Evolutionary conservation across 1,140 invertebrate species (phyloP).

Genomic region (Apis florea): DNA sequence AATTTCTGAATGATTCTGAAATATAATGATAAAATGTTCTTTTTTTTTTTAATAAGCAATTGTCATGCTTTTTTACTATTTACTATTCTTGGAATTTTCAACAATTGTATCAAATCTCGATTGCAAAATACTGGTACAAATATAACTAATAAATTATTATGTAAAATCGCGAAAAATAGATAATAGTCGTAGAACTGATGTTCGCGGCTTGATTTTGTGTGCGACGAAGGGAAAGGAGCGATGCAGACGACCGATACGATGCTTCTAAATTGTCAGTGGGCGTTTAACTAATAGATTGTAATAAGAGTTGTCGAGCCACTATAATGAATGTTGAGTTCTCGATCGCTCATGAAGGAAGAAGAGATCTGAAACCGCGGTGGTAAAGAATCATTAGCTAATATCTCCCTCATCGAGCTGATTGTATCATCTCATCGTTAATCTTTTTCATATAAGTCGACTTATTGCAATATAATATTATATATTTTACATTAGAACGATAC

Average conservation of each 20-base stretch:
- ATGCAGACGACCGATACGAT: slow-evolving; percentile 41
- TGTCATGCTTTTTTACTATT: no score
- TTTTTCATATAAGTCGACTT: no score
- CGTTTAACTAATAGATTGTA: slow-evolving; percentile 71
- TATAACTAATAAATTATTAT: no score
- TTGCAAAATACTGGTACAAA: no score
- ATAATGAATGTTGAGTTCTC: slow-evolving; percentile 58
- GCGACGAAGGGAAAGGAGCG: slow-evolving; percentile 13
- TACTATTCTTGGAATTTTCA: no score
- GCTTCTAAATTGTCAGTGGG: slow-evolving; percentile 68
- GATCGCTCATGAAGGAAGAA: slow-evolving; percentile 21
- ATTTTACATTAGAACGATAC: neutral
- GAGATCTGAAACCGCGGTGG: neutral
- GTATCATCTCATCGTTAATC: neutral
- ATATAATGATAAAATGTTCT: no score
- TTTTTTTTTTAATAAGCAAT: no score
- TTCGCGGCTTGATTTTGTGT: slow-evolving; percentile 18
- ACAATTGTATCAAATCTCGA: no score
- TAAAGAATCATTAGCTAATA: slow-evolving; percentile 5
- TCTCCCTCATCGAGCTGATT: neutral
- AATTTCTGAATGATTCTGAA: no score
- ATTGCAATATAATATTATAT: no score
- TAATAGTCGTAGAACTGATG: neutral
- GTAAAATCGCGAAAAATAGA: neutral
- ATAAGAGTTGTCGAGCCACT: slow-evolving; percentile 66